These are phyloP conservation scores for Chrysolina americana DNA, from an alignment of 2,888 invertebrate species.

Conservation along the genomic window DNA sequence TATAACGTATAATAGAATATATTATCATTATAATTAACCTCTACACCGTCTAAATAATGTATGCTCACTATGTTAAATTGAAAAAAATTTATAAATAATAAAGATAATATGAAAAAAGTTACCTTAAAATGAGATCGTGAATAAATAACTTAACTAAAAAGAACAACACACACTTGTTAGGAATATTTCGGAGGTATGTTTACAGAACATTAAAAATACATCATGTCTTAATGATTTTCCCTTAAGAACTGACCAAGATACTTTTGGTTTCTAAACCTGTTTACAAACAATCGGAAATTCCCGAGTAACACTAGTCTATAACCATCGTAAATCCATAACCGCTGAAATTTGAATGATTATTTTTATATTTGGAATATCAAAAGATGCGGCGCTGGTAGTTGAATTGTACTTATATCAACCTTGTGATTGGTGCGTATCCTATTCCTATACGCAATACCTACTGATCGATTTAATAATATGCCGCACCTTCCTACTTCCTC, in stretches of 20 bases:
- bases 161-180: slow-evolving; percentile 5
- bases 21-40: slow-evolving; percentile 23
- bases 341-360: slow-evolving; percentile 10
- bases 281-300: slow-evolving; percentile 24
- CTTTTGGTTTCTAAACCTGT: slow-evolving; percentile 12
- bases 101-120: slow-evolving; percentile 10
- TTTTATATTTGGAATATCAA: not conserved
- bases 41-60: not conserved
- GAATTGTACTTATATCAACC: not conserved
- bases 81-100: slow-evolving; percentile 10
- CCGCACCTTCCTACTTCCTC: not conserved
- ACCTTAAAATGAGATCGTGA: slow-evolving; percentile 23
- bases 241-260: slow-evolving; percentile 8
- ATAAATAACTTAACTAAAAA: slow-evolving; percentile 21
- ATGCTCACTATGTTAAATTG: not conserved
- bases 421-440: not conserved
- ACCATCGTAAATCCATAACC: slow-evolving; percentile 16
- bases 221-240: slow-evolving; percentile 17
- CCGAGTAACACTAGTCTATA: slow-evolving; percentile 14
- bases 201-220: slow-evolving; percentile 17
- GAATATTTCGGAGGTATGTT: not conserved
- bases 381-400: not conserved
- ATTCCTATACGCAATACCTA: not conserved
- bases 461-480: slow-evolving; percentile 1
- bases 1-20: slow-evolving; percentile 16